Evolutionary conservation across 2,797 vertebrate species (phyloP).

Genomic region (Esox lucius): DNA sequence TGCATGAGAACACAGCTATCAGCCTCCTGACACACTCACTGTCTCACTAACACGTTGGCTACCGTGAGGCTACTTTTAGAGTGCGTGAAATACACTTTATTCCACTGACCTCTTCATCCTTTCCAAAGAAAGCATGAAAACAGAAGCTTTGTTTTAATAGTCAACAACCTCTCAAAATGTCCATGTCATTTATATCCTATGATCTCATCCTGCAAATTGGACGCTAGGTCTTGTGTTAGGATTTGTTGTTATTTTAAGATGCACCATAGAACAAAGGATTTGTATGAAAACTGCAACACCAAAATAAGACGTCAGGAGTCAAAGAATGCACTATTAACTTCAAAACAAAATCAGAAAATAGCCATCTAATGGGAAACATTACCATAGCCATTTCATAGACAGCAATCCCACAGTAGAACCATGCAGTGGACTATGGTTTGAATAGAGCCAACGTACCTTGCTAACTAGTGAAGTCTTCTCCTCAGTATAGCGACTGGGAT

Average conservation of each 20-base stretch:
- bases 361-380: neutral
- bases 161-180: neutral
- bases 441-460: constrained; percentile 56
- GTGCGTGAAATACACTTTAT: neutral
- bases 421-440: neutral
- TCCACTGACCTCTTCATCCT: constrained; percentile 43
- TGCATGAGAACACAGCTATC: constrained; percentile 67
- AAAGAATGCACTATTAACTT: neutral
- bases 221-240: neutral
- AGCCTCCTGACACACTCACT: constrained; percentile 30
- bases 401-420: neutral
- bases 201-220: neutral
- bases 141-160: neutral
- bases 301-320: neutral
- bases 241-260: neutral
- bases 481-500: constrained; percentile 41
- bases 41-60: constrained; percentile 4
- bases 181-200: neutral
- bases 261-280: neutral
- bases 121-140: constrained; percentile 27
- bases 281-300: neutral
- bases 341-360: neutral
- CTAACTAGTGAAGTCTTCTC: constrained; percentile 46
- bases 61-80: neutral
- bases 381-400: constrained; percentile 1